Evolutionary conservation across 1,140 invertebrate genomes (phyloP).

Genomic region (Plectrocnemia conspersa): DNA sequence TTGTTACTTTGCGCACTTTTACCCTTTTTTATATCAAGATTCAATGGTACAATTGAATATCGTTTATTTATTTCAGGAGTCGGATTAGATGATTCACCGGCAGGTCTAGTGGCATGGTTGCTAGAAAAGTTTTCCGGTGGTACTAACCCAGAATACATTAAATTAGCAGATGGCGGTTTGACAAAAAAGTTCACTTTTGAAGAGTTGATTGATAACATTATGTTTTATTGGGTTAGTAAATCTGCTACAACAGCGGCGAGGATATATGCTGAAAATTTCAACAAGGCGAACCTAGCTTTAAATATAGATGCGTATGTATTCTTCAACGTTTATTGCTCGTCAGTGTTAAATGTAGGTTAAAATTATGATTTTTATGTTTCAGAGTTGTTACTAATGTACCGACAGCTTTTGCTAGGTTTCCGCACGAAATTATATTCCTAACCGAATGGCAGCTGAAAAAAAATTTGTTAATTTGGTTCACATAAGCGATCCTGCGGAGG

Average conservation of each 20-base stretch:
- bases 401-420: constrained; percentile 60
- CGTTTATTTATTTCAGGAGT: constrained; percentile 47
- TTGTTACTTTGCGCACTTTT: too few species aligned
- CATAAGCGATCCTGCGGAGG: constrained; percentile 55
- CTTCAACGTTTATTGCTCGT: not conserved
- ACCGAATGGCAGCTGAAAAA: constrained; percentile 56
- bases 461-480: constrained; percentile 62
- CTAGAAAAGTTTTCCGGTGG: constrained; percentile 77
- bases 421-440: constrained; percentile 56
- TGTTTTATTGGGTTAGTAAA: constrained; percentile 80
- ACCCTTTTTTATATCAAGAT: too few species aligned
- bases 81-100: constrained; percentile 59
- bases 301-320: constrained; percentile 48
- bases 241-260: constrained; percentile 72
- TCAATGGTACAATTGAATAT: too few species aligned
- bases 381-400: constrained; percentile 61
- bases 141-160: constrained; percentile 56
- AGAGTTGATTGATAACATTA: constrained; percentile 81
- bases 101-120: constrained; percentile 71
- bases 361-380: constrained; percentile 37
- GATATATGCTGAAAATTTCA: constrained; percentile 54
- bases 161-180: constrained; percentile 67
- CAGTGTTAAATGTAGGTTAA: not conserved
- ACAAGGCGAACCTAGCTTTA: constrained; percentile 37
- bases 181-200: constrained; percentile 59